A percentile compares a stretch with the other conserved stretches of the same genome.
phyloP scores from a whole-genome alignment of 2,797 vertebrate species.

The Natrix natrix region DNA sequence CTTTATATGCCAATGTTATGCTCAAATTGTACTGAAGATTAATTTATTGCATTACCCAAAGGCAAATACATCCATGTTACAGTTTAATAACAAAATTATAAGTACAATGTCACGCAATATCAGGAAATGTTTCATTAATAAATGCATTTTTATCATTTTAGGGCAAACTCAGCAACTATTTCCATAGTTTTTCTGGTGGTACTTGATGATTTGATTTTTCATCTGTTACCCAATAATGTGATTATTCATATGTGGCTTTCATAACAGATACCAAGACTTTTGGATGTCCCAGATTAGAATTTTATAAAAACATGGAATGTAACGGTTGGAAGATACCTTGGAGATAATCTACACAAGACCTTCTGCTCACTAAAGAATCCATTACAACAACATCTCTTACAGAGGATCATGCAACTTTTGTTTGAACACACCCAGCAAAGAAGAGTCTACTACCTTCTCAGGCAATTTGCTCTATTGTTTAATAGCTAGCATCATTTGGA shows the following conservation, averaged over 20 bases:
- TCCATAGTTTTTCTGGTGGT: not conserved
- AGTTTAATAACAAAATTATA: constrained; percentile 26
- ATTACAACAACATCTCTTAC: not conserved
- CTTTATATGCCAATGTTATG: not conserved
- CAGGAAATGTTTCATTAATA: constrained; percentile 13
- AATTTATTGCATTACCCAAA: constrained; percentile 10
- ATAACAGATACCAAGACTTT: not conserved
- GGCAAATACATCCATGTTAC: constrained; percentile 12
- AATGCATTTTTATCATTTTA: not conserved
- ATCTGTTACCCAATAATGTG: not conserved
- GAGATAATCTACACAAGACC: not conserved
- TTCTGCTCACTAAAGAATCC: not conserved
- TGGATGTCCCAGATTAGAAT: not conserved
- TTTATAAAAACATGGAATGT: not conserved
- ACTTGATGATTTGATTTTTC: not conserved
- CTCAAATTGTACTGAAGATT: constrained; percentile 12
- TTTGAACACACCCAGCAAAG: not conserved
- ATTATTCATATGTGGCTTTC: not conserved
- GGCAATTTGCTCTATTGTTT: not conserved
- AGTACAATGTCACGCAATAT: constrained; percentile 8
- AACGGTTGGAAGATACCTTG: not conserved
- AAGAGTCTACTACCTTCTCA: not conserved
- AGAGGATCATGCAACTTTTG: not conserved
- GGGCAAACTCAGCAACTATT: not conserved
- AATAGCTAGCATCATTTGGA: not conserved